Conservation (phyloP, 2,888 invertebrate genomes). For the Artemia sinica region DNA sequence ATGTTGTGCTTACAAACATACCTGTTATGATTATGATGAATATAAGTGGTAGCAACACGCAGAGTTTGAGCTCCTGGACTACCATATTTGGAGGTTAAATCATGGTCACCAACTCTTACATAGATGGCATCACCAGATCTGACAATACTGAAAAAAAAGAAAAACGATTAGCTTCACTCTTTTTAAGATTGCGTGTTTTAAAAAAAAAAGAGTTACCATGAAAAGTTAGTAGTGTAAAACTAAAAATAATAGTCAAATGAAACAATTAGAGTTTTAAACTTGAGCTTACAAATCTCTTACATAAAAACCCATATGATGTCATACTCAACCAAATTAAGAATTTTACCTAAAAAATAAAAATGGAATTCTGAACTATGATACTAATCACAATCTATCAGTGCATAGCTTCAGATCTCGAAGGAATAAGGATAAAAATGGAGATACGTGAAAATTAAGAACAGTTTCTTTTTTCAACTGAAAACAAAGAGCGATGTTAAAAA, state of each 20-base stretch:
- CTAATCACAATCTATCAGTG: too few species aligned
- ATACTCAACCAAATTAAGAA: too few species aligned
- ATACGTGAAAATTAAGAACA: too few species aligned
- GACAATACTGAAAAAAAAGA: slow-evolving; percentile 48
- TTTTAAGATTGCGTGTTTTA: not conserved
- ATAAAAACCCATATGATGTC: too few species aligned
- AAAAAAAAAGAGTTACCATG: not conserved
- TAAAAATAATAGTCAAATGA: not conserved
- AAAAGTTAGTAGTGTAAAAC: not conserved
- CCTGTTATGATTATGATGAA: slow-evolving; percentile 77
- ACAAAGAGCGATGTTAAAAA: too few species aligned
- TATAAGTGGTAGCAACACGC: slow-evolving; percentile 77
- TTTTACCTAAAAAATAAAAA: too few species aligned
- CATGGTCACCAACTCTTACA: slow-evolving; percentile 79
- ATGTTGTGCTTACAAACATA: too few species aligned
- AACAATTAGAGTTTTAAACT: not conserved
- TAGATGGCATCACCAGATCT: slow-evolving; percentile 85
- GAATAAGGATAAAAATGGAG: too few species aligned
- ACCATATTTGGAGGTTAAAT: slow-evolving; percentile 65
- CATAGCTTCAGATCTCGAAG: too few species aligned
- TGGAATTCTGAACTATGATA: too few species aligned
- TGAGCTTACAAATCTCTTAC: not conserved
- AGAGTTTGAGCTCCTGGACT: slow-evolving; percentile 79
- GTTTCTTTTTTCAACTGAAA: too few species aligned
- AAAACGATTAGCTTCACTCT: not conserved